These are phyloP conservation scores for Mastomys coucha DNA, from an alignment of 2,113 vertebrate species.

Conservation along the genomic window DNA sequence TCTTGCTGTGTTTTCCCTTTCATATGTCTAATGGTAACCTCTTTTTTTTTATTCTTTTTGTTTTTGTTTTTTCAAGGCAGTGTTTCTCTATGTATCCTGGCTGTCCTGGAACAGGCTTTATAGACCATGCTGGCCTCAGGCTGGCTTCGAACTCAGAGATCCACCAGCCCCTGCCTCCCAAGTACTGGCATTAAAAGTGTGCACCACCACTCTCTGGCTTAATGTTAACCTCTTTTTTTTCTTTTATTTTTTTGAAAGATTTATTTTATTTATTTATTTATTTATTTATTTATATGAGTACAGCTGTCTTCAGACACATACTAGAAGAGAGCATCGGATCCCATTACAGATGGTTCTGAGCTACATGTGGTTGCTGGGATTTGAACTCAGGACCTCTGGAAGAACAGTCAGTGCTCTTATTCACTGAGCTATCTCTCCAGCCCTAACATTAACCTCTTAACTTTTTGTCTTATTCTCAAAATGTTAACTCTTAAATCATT, in stretches of 20 bases:
- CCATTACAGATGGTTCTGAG: too few species aligned
- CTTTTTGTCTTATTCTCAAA: background rate
- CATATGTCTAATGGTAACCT: background rate
- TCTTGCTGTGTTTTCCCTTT: background rate
- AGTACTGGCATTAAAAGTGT: background rate
- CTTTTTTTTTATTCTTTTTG: background rate
- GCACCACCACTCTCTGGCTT: background rate
- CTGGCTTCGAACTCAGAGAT: background rate
- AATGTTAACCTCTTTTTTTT: slow-evolving; percentile 6
- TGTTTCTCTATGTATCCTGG: background rate
- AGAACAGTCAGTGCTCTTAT: too few species aligned
- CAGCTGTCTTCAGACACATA: too few species aligned
- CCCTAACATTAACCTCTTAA: background rate
- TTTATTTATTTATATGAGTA: too few species aligned
- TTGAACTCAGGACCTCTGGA: too few species aligned
- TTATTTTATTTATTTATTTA: too few species aligned
- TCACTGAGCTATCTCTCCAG: too few species aligned
- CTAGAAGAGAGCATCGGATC: too few species aligned
- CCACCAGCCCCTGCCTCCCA: background rate
- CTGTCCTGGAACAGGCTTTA: background rate
- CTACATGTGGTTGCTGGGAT: too few species aligned
- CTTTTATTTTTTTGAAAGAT: too few species aligned
- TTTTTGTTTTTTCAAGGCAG: background rate
- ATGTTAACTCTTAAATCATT: background rate
- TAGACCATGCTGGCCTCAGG: background rate